Conservation (phyloP, 1,140 invertebrate genomes). For the Hyles vespertilio region DNA sequence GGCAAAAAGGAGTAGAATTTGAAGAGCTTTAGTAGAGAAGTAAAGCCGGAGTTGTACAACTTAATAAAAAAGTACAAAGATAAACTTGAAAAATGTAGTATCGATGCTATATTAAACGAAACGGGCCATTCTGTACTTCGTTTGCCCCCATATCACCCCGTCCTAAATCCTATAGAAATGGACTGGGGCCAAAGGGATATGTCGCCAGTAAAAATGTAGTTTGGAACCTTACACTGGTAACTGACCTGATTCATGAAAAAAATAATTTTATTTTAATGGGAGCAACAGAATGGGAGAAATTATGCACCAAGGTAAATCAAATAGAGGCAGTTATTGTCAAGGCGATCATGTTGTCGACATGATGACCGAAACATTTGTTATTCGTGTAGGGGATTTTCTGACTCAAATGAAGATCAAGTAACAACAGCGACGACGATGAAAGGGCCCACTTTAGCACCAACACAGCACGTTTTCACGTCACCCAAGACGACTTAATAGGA, state of each 20-base stretch:
- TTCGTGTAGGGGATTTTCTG: conserved; percentile 6
- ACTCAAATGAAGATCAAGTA: conserved; percentile 4
- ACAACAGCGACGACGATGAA: conserved; percentile 5
- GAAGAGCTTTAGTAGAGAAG: not conserved
- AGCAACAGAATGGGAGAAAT: conserved; percentile 1
- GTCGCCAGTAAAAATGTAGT: conserved; percentile 10
- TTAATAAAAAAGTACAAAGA: conserved; percentile 10
- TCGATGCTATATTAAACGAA: conserved; percentile 10
- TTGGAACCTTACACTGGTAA: conserved; percentile 10
- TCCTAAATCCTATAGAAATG: conserved; percentile 10
- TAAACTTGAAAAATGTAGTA: conserved; percentile 6
- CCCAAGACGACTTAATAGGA: conserved; percentile 8
- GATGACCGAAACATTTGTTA: conserved; percentile 9
- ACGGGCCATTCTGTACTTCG: conserved; percentile 6
- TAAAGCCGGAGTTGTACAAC: conserved; percentile 9
- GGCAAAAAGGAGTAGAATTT: conserved; percentile 10
- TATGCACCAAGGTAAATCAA: conserved; percentile 7
- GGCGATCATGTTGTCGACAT: conserved; percentile 8
- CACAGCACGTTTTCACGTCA: conserved; percentile 6
- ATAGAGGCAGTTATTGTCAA: conserved; percentile 1
- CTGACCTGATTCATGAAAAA: conserved; percentile 11
- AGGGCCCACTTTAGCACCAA: conserved; percentile 2
- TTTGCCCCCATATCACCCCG: conserved; percentile 8
- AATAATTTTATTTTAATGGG: conserved; percentile 5
- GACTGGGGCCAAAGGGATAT: conserved; percentile 7